Evolutionary conservation across 2,797 vertebrate genomes (phyloP).

Genomic region (Meriones psammophilus): DNA sequence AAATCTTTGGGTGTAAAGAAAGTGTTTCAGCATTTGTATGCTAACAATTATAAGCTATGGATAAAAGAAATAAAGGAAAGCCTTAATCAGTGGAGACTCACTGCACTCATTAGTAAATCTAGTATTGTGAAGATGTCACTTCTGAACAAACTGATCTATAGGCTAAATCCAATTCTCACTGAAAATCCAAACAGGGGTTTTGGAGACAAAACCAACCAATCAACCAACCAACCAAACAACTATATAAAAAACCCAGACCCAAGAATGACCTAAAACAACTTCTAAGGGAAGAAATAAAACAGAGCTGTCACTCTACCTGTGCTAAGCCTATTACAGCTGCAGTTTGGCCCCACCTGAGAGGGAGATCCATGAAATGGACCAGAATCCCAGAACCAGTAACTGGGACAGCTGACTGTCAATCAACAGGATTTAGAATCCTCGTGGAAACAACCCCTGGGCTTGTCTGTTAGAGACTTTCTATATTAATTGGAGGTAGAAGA

Average conservation of each 20-base stretch:
- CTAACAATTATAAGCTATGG: background rate
- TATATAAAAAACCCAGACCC: background rate
- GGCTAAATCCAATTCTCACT: background rate
- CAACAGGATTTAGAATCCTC: no score
- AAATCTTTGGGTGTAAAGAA: conserved; percentile 5
- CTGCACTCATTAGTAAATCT: background rate
- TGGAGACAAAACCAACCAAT: background rate
- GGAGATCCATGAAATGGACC: background rate
- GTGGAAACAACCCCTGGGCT: no score
- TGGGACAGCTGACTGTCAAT: no score
- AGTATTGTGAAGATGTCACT: background rate
- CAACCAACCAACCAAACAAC: background rate
- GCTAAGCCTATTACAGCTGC: no score
- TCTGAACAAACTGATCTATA: background rate
- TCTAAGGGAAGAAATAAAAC: background rate
- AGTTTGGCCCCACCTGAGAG: no score
- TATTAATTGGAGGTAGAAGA: no score
- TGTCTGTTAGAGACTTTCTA: no score
- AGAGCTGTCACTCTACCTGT: no score
- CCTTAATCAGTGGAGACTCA: background rate
- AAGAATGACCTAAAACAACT: background rate
- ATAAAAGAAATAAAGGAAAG: conserved; percentile 32
- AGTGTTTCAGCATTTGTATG: background rate
- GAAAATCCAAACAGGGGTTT: background rate
- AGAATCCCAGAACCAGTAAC: no score